Evolutionary conservation across 2,888 invertebrate genomes (phyloP).

Genomic region (Tipula unca): DNA sequence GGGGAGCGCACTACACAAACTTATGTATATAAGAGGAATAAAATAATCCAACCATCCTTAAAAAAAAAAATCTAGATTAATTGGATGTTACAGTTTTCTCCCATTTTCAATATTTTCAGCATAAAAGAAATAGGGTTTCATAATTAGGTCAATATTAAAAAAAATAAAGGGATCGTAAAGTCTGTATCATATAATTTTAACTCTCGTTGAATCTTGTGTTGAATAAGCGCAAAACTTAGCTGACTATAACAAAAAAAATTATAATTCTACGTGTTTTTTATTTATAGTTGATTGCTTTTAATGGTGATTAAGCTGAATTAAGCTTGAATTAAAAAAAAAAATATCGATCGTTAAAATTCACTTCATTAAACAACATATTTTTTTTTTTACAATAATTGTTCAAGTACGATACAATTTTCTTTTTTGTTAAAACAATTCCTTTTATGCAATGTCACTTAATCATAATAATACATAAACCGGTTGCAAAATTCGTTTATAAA

Average conservation of each 20-base stretch:
- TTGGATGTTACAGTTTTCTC: not conserved
- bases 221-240: not conserved
- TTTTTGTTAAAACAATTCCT: not conserved
- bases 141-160: not conserved
- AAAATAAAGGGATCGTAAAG: not conserved
- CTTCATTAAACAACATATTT: not conserved
- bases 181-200: not conserved
- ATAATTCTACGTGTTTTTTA: not conserved
- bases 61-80: not conserved
- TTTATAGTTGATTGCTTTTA: not conserved
- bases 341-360: not conserved
- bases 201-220: not conserved
- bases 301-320: not conserved
- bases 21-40: not conserved
- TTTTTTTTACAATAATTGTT: not conserved
- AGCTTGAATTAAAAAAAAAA: not conserved
- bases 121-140: not conserved
- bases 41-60: not conserved
- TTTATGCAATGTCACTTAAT: not conserved
- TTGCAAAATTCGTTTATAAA: not conserved
- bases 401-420: not conserved
- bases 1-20: not conserved
- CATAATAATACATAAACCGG: not conserved
- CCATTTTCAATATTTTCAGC: not conserved
- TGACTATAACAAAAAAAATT: not conserved